phyloP scores from a whole-genome alignment of 2,888 invertebrate genomes.

The Xestia xanthographa region DNA sequence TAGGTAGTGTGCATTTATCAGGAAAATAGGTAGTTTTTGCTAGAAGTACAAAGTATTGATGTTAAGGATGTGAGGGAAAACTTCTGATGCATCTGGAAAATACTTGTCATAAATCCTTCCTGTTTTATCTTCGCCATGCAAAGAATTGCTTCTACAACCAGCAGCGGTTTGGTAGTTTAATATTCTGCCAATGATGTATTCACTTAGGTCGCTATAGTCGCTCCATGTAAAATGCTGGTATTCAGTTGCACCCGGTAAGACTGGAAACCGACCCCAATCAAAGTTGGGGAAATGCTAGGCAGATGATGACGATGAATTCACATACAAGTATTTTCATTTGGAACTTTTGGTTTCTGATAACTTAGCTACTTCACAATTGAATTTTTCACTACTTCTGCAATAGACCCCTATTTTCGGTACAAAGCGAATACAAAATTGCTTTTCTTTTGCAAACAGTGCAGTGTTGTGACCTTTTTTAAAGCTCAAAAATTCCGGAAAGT shows the following conservation, averaged over 20 bases:
- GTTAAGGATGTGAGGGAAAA: not conserved
- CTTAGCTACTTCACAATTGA: not conserved
- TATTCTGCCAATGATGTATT: not conserved
- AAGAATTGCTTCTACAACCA: too few species aligned
- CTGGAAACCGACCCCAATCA: too few species aligned
- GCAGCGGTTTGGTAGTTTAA: not conserved
- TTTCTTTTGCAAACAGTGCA: slow-evolving; percentile 15
- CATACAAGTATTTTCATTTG: not conserved
- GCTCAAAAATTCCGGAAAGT: slow-evolving; percentile 1
- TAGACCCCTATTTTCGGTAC: not conserved
- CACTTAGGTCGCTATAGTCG: too few species aligned
- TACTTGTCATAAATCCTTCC: not conserved
- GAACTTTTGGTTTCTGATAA: not conserved
- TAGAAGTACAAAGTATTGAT: not conserved
- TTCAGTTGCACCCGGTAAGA: too few species aligned
- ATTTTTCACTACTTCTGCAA: not conserved
- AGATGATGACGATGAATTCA: not conserved
- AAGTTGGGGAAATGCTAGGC: too few species aligned
- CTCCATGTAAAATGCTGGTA: too few species aligned
- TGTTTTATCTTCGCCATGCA: too few species aligned
- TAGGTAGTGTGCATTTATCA: slow-evolving; percentile 29
- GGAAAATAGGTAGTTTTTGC: not conserved
- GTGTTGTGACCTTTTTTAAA: slow-evolving; percentile 10
- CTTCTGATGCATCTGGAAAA: not conserved
- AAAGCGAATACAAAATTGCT: not conserved